These are phyloP conservation scores for Cepaea nemoralis DNA, from an alignment of 1,140 invertebrate genomes.

Conservation along the genomic window DNA sequence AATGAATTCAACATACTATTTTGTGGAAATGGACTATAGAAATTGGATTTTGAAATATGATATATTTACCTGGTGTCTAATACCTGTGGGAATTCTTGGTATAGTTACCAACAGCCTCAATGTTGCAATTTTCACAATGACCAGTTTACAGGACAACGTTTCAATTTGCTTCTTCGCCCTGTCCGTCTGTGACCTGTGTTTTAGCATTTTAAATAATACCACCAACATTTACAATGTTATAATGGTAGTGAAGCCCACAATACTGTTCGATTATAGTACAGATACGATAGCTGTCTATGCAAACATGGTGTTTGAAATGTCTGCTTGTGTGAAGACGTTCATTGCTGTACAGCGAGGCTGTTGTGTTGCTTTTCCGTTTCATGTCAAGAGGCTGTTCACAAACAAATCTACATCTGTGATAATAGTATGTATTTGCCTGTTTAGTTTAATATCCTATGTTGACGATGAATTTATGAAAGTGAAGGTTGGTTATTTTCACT, in stretches of 20 bases:
- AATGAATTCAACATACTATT: too few species aligned
- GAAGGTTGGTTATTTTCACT: too few species aligned
- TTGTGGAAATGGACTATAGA: too few species aligned
- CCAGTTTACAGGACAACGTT: neutral
- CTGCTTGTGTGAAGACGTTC: neutral
- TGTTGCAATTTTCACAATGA: neutral
- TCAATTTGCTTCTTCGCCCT: neutral
- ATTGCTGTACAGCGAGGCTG: neutral
- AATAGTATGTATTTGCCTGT: neutral
- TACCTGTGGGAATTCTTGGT: neutral
- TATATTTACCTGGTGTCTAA: too few species aligned
- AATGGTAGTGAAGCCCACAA: neutral
- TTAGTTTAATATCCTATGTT: neutral
- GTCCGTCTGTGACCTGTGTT: neutral
- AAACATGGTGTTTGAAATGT: neutral
- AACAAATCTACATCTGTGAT: neutral
- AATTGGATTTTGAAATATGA: too few species aligned
- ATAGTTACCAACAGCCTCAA: neutral
- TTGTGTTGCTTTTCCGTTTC: neutral
- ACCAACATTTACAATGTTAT: neutral
- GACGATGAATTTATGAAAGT: too few species aligned
- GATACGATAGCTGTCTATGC: neutral
- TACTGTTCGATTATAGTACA: neutral
- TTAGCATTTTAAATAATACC: neutral
- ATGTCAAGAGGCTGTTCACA: neutral